Conservation (phyloP, 2,113 vertebrate species). For the Otocyon megalotis region DNA sequence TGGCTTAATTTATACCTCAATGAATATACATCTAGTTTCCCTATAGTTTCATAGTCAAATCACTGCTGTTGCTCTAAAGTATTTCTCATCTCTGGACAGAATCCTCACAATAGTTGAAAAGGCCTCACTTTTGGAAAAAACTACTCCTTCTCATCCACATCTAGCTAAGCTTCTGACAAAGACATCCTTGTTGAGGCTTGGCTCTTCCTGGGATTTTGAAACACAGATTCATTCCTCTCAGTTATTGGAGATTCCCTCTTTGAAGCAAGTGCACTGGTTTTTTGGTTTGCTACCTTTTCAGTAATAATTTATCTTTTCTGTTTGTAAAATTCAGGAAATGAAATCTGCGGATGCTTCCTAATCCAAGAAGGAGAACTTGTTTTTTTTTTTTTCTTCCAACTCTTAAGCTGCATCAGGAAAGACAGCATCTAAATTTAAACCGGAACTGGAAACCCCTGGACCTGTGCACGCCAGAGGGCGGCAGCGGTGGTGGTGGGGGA, state of each 20-base stretch:
- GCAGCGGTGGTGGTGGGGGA: fast-evolving
- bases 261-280: neutral
- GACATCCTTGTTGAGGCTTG: neutral
- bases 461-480: neutral
- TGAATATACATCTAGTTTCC: neutral
- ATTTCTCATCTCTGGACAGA: neutral
- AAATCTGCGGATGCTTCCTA: neutral
- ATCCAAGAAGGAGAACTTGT: neutral
- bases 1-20: neutral
- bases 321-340: conserved; percentile 50
- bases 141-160: neutral
- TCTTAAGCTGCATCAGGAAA: conserved; percentile 14
- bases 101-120: neutral
- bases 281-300: neutral
- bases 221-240: neutral
- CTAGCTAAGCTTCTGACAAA: neutral
- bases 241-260: neutral
- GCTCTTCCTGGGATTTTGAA: neutral
- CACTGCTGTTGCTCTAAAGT: neutral
- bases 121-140: neutral
- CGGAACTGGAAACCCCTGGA: neutral
- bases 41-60: neutral
- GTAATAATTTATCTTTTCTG: neutral
- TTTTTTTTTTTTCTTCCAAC: neutral
- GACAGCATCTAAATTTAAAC: conserved; percentile 49